Conservation (phyloP, 2,888 invertebrate genomes). For the Lacanobia oleracea region DNA sequence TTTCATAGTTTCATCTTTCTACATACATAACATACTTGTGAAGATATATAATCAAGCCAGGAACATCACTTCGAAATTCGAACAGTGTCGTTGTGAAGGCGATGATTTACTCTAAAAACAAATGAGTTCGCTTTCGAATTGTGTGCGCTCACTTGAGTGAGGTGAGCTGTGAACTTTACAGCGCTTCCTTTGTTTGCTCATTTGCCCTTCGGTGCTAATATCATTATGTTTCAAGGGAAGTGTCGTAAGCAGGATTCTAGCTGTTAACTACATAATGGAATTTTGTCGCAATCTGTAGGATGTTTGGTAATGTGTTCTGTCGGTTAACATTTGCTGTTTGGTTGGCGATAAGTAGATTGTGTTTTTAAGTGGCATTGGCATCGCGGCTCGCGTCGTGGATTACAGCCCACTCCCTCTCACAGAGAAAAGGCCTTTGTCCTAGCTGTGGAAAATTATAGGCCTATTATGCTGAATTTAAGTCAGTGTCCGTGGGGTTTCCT, state of each 20-base stretch:
- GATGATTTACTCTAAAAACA: constrained; percentile 10
- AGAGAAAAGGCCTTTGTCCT: too few relatives aligned
- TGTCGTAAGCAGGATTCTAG: constrained; percentile 50
- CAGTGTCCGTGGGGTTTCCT: neutral
- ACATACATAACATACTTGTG: constrained; percentile 2
- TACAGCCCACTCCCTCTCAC: too few relatives aligned
- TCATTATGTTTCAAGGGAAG: constrained; percentile 42
- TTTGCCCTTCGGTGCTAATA: constrained; percentile 18
- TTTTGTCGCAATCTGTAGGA: constrained; percentile 48
- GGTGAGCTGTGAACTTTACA: neutral
- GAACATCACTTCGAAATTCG: neutral
- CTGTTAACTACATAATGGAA: constrained; percentile 15
- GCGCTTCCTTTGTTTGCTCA: constrained; percentile 12
- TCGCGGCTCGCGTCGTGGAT: too few relatives aligned
- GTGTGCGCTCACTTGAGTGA: constrained; percentile 11
- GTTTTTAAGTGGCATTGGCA: constrained; percentile 7
- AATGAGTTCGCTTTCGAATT: constrained; percentile 1
- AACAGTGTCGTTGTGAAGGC: neutral
- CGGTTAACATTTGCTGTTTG: constrained; percentile 16
- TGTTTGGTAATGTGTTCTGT: constrained; percentile 43
- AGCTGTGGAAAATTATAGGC: neutral
- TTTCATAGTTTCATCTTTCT: constrained; percentile 22
- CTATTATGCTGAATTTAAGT: neutral
- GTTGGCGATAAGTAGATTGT: neutral
- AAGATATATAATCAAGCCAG: constrained; percentile 1